These are phyloP conservation scores for Sialia sialis DNA, from an alignment of 2,113 vertebrate species.

Conservation along the genomic window DNA sequence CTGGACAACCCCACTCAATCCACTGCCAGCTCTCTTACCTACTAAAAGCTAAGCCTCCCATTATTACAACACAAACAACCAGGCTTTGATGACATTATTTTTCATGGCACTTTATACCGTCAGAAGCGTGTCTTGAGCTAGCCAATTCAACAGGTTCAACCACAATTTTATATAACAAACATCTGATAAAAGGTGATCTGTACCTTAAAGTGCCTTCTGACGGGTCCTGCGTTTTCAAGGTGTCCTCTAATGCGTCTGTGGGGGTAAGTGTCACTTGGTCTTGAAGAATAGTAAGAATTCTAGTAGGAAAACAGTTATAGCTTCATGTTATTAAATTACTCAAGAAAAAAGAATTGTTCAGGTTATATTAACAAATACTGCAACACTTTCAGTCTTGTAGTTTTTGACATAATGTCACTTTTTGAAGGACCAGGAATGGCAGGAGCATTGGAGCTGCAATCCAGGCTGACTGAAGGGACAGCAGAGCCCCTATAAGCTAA, in stretches of 20 bases:
- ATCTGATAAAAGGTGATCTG: background rate
- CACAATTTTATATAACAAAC: background rate
- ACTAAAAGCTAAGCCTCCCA: background rate
- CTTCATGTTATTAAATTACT: background rate
- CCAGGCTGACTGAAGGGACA: background rate
- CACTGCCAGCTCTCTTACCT: background rate
- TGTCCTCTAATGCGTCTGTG: constrained; percentile 46
- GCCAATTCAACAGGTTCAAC: background rate
- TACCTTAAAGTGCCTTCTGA: constrained; percentile 71
- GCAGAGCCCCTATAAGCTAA: background rate
- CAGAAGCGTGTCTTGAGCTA: background rate
- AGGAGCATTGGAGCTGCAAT: background rate
- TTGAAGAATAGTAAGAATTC: constrained; percentile 61
- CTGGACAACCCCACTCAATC: background rate
- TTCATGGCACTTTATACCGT: background rate
- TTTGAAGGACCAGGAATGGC: background rate
- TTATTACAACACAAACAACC: background rate
- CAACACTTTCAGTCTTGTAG: background rate
- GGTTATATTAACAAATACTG: background rate
- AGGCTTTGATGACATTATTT: background rate
- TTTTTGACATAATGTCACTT: background rate
- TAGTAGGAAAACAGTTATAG: constrained; percentile 31
- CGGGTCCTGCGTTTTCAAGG: constrained; percentile 47
- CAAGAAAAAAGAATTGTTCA: background rate
- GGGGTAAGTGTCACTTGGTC: constrained; percentile 32